Conservation (phyloP, 2,888 invertebrate species). For the Dolichopus griseipennis region DNA sequence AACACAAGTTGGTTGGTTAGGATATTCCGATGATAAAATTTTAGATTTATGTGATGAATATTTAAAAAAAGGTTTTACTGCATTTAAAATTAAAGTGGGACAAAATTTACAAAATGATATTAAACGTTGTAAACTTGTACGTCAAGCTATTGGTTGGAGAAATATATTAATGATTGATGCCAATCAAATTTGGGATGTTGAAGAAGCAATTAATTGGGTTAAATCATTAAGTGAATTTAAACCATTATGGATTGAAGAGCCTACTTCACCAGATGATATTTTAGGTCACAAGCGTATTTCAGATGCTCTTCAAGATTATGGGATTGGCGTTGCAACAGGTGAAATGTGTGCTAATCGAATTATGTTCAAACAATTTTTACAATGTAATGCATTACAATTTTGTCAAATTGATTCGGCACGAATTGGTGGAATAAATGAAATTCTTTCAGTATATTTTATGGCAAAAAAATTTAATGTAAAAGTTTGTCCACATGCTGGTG, state of each 20-base stretch:
- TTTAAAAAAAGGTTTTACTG: conserved; percentile 63
- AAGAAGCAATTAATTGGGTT: conserved; percentile 81
- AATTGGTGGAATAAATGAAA: conserved; percentile 81
- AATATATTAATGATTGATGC: conserved; percentile 78
- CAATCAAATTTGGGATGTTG: conserved; percentile 82
- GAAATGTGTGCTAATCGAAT: conserved; percentile 89
- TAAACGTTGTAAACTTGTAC: conserved; percentile 60
- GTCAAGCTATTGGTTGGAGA: conserved; percentile 66
- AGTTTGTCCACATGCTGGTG: conserved; percentile 92
- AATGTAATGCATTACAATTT: conserved; percentile 69
- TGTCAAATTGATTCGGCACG: conserved; percentile 88
- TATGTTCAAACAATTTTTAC: conserved; percentile 84
- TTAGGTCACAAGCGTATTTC: conserved; percentile 3
- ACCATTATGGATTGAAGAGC: conserved; percentile 85
- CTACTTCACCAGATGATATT: conserved; percentile 84
- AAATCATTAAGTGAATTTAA: conserved; percentile 62
- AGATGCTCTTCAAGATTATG: conserved; percentile 45
- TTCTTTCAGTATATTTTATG: conserved; percentile 79
- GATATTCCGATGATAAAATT: conserved; percentile 71
- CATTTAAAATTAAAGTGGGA: conserved; percentile 90
- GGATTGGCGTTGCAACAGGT: conserved; percentile 82
- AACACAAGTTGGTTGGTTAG: conserved; percentile 83
- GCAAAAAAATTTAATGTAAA: conserved; percentile 76
- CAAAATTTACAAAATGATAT: conserved; percentile 66
- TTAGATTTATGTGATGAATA: conserved; percentile 61